Base-by-base conservation (phyloP, 2,113 vertebrate genomes). In the Lophotis ruficrista region DNA sequence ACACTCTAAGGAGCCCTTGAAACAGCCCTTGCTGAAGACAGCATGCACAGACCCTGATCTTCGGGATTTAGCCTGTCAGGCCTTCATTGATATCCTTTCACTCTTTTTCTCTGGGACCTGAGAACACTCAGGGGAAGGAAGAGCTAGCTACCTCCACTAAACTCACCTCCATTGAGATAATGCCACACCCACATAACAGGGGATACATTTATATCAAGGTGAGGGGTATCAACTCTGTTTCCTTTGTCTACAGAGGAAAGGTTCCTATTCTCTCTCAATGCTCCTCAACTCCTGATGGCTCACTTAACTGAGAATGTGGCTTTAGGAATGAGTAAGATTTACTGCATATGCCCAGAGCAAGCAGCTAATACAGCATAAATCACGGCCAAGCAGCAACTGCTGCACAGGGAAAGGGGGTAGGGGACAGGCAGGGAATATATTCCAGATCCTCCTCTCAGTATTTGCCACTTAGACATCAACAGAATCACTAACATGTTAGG, bases 11-110 rank as follows among this genome's bases (percentile, higher is more conserved):
- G 99, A 99, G 94, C 99, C 99, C 3, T 95, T 99, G 89, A 98
- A 98, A 83, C 99, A 99, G 97, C 99, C 99, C 0, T 96, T 99
- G 65, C 98, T 99, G 83, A 98, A 98, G 95, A 98, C 91, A 28
- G 98, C 99, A 3, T 96, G 98, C 10, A 97, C 97, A 58, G 98
- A 98, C 27, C 27, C 98, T 1, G 98, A 99, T 50, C 96, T 99
- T 81, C 97, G 98, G 90, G 98, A 99, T 38, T 87, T 97, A n/a
- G 99, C 99, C 77, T 99, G 99, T 90, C 98, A 98, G 95, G 98
- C 98, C 76, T 99, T 99, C 96, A 98, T 91, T 45, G 99, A 99
- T 99, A 99, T 99, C 99, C 99, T 99, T 98, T 91, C n/a, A 37
- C 38, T 53, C 10, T 12, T 77, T 77, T 21, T 25, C 19, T 66